Evolutionary conservation across 2,797 vertebrate genomes (phyloP), one percentile per base, ranked within the genome.

Genomic region (Aphelocoma californica): DNA sequence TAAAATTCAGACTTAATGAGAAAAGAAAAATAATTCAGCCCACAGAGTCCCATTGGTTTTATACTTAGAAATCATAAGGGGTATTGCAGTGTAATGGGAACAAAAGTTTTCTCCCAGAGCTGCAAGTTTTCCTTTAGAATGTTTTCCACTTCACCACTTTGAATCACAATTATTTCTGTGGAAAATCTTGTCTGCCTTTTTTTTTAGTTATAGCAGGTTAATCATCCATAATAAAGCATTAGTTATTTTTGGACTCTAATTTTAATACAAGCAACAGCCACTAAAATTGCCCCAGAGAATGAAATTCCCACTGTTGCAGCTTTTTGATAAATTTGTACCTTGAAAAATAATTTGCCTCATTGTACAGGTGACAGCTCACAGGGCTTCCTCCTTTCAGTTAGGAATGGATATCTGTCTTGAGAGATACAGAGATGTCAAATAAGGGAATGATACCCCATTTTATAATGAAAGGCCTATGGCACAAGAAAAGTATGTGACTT

Each of bases 1-100:
- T 86, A 88, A 95, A 94, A 95, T 74, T 66, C n/a, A 90, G 56
- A 66, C 21, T 61, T 90, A 79, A 93, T 91, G 60, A 91, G 71
- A 92, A 94, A 81, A 74, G 29, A 83, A 74, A 10, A 54, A 34
- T 88, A 80, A 90, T 78, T 91, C 29, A 60, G 23, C 21, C 71
- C 51, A 71, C 19, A 66, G 44, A 77, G 4, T 78, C 65, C 65
- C 75, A 60, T 5, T 74, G 40, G 82, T 71, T 69, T 83, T 50
- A 69, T 79, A 40, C 23, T 83, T 34, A 50, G 80, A 92, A 95
- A 86, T 92, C 90, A 86, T 80, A 71, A 81, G 64, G 50, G 51
- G 3, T 92, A 83, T 28, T 85, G 32, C 11, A 81, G 38, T 48
- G 8, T 47, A 83, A 75, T 73, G 45, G 65, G 82, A 92, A 38